These are phyloP conservation scores for Channa argus DNA, from an alignment of 2,113 vertebrate species.

Conservation along the genomic window DNA sequence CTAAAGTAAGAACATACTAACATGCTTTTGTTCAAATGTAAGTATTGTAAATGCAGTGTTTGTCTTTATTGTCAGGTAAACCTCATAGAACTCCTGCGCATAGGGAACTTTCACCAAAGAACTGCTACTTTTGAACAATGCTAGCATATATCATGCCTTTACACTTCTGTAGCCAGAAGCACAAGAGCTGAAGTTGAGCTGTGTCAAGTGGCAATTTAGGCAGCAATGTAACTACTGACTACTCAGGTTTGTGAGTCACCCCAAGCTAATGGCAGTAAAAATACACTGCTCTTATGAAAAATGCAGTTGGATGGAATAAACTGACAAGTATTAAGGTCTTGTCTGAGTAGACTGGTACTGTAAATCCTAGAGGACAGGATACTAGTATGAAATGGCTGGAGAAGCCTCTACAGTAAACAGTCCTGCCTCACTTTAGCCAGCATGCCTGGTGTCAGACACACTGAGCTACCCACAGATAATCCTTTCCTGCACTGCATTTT, in stretches of 20 bases:
- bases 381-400: slow-evolving; percentile 29
- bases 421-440: slow-evolving; percentile 57
- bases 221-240: slow-evolving; percentile 36
- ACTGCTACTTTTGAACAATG: background rate
- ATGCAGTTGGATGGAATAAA: slow-evolving; percentile 46
- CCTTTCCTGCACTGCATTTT: slow-evolving; percentile 75
- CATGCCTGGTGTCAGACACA: slow-evolving; percentile 67
- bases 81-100: too few species aligned
- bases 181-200: slow-evolving; percentile 35
- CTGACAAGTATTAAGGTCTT: slow-evolving; percentile 35
- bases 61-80: too few species aligned
- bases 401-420: slow-evolving; percentile 50
- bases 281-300: slow-evolving; percentile 57
- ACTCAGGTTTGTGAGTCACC: slow-evolving; percentile 50
- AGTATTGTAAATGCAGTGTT: too few species aligned
- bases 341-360: slow-evolving; percentile 26
- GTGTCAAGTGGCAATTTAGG: slow-evolving; percentile 54
- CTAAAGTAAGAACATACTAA: slow-evolving; percentile 10
- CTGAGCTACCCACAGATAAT: slow-evolving; percentile 78
- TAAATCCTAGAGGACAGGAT: slow-evolving; percentile 37
- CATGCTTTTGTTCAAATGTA: background rate
- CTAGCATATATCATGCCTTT: slow-evolving; percentile 9
- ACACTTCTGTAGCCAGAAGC: background rate
- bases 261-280: slow-evolving; percentile 54
- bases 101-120: background rate